phyloP scores from a whole-genome alignment of 2,888 invertebrate species.

The Mesodorylaimus sp. region DNA sequence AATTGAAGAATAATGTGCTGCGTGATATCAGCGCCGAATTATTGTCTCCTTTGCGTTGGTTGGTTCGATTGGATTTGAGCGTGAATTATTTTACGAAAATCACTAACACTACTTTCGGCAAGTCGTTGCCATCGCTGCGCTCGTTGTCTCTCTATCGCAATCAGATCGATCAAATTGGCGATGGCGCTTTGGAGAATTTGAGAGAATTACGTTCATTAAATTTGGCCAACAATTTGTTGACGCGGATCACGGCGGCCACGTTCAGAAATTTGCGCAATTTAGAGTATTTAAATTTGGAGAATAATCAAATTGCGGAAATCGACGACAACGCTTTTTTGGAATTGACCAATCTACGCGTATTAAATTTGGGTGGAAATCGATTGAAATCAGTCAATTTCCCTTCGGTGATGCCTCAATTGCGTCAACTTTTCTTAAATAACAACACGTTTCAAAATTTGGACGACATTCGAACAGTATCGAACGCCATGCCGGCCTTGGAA shows the following conservation, averaged over 20 bases:
- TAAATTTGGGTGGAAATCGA: constrained; percentile 33
- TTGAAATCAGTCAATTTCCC: constrained; percentile 16
- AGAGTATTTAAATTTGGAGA: constrained; percentile 20
- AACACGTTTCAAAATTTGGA: constrained; percentile 17
- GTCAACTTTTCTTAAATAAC: constrained; percentile 23
- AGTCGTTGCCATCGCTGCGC: constrained; percentile 23
- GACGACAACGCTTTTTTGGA: constrained; percentile 18
- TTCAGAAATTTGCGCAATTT: constrained; percentile 26
- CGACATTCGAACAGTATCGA: neutral
- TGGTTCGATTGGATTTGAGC: constrained; percentile 19
- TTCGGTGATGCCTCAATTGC: constrained; percentile 15
- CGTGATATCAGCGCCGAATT: constrained; percentile 15
- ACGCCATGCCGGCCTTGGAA: constrained; percentile 1
- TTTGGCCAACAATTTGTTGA: constrained; percentile 32
- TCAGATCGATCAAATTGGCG: constrained; percentile 24
- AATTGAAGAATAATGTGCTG: constrained; percentile 21
- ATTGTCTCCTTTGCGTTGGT: constrained; percentile 15
- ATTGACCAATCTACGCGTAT: constrained; percentile 18
- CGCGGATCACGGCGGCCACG: constrained; percentile 19
- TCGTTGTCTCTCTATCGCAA: constrained; percentile 29
- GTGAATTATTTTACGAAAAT: neutral
- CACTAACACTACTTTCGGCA: neutral
- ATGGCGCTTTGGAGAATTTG: constrained; percentile 24
- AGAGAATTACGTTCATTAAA: constrained; percentile 27
- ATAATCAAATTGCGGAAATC: constrained; percentile 16